Base-by-base conservation (phyloP, 2,113 vertebrate genomes). In the Ammodytes marinus region DNA sequence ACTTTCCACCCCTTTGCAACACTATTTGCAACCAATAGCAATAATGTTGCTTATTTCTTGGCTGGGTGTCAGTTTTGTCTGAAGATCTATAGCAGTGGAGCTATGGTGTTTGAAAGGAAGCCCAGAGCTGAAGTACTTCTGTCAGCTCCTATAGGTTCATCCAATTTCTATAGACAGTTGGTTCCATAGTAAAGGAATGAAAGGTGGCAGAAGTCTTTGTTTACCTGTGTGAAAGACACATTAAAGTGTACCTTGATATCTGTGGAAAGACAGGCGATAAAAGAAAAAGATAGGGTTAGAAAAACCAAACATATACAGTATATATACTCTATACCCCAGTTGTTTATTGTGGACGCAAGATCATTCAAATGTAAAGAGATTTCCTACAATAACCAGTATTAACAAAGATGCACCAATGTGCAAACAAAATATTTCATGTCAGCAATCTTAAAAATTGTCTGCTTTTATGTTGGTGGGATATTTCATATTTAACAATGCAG, bases 171-270 rank as follows among this genome's bases (percentile, higher is more conserved):
- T 14, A 57, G 12, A 53, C 13, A 37, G 9, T 47, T 10, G 7
- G 35, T 52, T 71, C 39, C 6, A 50, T 64, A n/a, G 13, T 58
- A n/a, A 35, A 9, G 4, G 17, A 74, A 63, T 55, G 13, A 35
- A 50, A 63, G 49, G 19, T 55, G 17, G 54, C 4, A 43, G n/a
- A 39, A 17, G 65, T 58, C 35, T 79, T 77, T 71, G 69, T 82
- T 76, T 68, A 66, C 58, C 61, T 37, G 50, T 60, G 27, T 50
- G 65, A 77, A 66, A 53, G 49, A 76, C 2, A 68, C 54, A 75
- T 75, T 57, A 46, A 82, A 80, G 78, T 39, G 15, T 17, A 17
- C 40, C 37, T 77, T 77, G 47, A 84, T 79, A 49, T 84, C 53
- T 61, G 39, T 42, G n/a, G 43, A 66, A 46, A 69, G 72, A 79